These are phyloP conservation scores for Platyrinchus mystaceus DNA, from an alignment of 2,797 vertebrate species.

Conservation along the genomic window DNA sequence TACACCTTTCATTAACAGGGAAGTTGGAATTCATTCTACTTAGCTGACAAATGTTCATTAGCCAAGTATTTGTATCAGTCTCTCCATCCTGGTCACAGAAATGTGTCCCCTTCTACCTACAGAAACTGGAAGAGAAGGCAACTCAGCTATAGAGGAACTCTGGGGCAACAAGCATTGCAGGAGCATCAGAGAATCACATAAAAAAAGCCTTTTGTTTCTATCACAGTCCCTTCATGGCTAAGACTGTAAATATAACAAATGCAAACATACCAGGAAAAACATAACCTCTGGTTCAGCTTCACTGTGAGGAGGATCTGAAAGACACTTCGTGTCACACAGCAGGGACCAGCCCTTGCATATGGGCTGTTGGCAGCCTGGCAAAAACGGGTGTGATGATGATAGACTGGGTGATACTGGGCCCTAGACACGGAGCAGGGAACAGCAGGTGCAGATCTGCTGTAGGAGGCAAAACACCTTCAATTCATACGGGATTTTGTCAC, in stretches of 20 bases:
- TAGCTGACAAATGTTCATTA: not conserved
- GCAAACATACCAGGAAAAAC: not conserved
- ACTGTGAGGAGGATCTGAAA: not conserved
- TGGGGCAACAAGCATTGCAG: not conserved
- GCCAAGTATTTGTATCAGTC: not conserved
- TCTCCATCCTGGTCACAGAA: not conserved
- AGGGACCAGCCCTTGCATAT: not conserved
- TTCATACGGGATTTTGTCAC: not conserved
- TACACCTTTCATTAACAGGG: not conserved
- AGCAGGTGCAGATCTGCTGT: not conserved
- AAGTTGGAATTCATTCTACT: not conserved
- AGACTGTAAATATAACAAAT: not conserved
- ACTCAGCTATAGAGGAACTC: not conserved
- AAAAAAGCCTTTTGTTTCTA: not conserved
- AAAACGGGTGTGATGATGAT: not conserved
- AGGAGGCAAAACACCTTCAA: not conserved
- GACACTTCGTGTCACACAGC: not conserved
- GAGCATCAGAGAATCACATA: not conserved
- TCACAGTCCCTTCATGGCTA: not conserved
- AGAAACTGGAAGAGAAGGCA: not conserved
- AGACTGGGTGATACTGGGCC: not conserved
- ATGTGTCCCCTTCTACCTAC: not conserved
- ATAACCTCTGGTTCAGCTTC: not conserved
- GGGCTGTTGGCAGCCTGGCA: conserved; percentile 33
- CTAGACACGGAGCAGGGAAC: not conserved